A percentile compares a stretch with the other conserved stretches of the same genome.
Evolutionary conservation across 2,888 invertebrate species (phyloP).

Genomic region (Alentia gelatinosa): DNA sequence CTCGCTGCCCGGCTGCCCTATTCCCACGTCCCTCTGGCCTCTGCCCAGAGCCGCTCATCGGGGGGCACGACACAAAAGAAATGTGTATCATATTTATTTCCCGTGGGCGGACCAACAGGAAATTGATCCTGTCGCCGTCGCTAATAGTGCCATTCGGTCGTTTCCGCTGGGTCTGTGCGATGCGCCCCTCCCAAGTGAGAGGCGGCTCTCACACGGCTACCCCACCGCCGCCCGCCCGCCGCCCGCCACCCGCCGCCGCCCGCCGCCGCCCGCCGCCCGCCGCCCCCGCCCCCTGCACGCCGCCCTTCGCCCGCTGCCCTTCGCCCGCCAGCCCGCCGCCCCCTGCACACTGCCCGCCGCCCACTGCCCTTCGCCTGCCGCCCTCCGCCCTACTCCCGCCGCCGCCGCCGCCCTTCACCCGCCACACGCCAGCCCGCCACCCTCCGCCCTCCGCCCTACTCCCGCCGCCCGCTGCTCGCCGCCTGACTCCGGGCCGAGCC

Average conservation of each 20-base stretch:
- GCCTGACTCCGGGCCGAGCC: background rate
- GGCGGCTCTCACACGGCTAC: too few relatives aligned
- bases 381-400: background rate
- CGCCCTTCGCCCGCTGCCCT: background rate
- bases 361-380: background rate
- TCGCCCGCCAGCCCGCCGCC: background rate
- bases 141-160: conserved; percentile 20
- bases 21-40: background rate
- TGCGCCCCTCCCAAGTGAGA: too few relatives aligned
- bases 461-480: background rate
- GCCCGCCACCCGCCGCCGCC: conserved; percentile 11
- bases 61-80: conserved; percentile 19
- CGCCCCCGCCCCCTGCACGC: background rate
- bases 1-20: background rate
- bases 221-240: conserved; percentile 32
- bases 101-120: conserved; percentile 5
- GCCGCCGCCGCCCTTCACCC: too few relatives aligned
- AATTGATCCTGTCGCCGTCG: conserved; percentile 32
- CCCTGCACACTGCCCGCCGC: background rate
- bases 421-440: background rate
- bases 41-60: background rate
- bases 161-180: background rate
- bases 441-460: background rate
- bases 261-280: background rate
- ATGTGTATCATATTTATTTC: conserved; percentile 52